These are phyloP conservation scores for Poeciliopsis paucimaculata DNA, from an alignment of 2,797 vertebrate species.

Conservation along the genomic window DNA sequence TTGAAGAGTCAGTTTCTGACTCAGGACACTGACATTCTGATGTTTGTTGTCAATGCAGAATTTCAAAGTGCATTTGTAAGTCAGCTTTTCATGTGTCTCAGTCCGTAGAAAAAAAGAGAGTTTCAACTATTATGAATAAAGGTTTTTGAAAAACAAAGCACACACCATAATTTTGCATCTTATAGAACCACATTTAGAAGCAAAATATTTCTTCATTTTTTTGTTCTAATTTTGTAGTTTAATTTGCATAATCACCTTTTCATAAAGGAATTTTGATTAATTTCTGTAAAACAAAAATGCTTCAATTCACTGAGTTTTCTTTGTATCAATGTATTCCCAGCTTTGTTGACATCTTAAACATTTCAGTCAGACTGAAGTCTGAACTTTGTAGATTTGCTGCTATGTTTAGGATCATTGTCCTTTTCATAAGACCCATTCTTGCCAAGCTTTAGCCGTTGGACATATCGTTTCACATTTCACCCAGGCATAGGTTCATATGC, in stretches of 20 bases:
- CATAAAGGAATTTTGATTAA: neutral
- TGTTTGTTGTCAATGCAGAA: constrained; percentile 27
- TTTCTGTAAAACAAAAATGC: neutral
- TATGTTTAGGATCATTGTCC: neutral
- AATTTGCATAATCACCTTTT: neutral
- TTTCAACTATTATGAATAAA: neutral
- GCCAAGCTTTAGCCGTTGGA: neutral
- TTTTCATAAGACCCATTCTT: neutral
- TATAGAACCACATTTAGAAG: neutral
- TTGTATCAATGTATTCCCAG: neutral
- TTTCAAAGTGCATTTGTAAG: constrained; percentile 28
- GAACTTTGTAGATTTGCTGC: neutral
- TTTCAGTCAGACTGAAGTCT: neutral
- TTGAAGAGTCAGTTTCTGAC: constrained; percentile 40
- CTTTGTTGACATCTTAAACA: neutral
- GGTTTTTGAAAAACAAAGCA: neutral
- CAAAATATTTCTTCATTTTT: neutral
- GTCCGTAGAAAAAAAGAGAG: constrained; percentile 29
- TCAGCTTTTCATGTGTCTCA: constrained; percentile 51
- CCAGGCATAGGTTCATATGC: neutral
- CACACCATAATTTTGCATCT: neutral
- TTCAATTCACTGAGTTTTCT: neutral
- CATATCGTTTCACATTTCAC: neutral
- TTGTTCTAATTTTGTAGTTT: neutral
- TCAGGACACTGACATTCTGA: constrained; percentile 38